phyloP scores from a whole-genome alignment of 2,888 invertebrate species.

The Tyria jacobaeae region DNA sequence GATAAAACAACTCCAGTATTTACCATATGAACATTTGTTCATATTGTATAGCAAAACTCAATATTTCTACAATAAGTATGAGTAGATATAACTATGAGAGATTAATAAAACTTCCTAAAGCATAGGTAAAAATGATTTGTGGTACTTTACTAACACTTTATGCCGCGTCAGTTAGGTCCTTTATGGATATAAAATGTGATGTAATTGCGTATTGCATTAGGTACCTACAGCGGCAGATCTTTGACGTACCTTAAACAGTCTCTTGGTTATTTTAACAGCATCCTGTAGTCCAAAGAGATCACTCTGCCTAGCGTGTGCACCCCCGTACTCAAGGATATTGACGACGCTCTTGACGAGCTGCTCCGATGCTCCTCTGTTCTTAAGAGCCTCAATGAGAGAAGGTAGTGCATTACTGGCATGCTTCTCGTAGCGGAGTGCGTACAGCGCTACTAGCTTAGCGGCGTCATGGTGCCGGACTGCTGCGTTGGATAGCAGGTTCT shows the following conservation, averaged over 20 bases:
- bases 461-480: constrained; percentile 92
- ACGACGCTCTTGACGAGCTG: constrained; percentile 87
- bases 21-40: too few species aligned
- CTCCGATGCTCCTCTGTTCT: constrained; percentile 89
- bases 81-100: too few species aligned
- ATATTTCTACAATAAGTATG: too few species aligned
- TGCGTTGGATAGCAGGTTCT: constrained; percentile 91
- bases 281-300: constrained; percentile 95
- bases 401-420: constrained; percentile 92
- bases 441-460: constrained; percentile 95
- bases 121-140: too few species aligned
- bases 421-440: constrained; percentile 97
- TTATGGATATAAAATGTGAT: too few species aligned
- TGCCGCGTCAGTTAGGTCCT: too few species aligned
- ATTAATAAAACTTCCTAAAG: too few species aligned
- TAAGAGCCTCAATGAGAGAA: constrained; percentile 91
- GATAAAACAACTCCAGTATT: too few species aligned
- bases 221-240: not conserved
- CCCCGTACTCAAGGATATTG: constrained; percentile 93
- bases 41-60: too few species aligned
- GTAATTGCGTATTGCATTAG: too few species aligned
- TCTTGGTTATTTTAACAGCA: constrained; percentile 96
- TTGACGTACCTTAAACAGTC: constrained; percentile 91
- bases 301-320: constrained; percentile 91
- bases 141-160: too few species aligned